Evolutionary conservation across 2,797 vertebrate species (phyloP).

Genomic region (Girardinus metallicus): DNA sequence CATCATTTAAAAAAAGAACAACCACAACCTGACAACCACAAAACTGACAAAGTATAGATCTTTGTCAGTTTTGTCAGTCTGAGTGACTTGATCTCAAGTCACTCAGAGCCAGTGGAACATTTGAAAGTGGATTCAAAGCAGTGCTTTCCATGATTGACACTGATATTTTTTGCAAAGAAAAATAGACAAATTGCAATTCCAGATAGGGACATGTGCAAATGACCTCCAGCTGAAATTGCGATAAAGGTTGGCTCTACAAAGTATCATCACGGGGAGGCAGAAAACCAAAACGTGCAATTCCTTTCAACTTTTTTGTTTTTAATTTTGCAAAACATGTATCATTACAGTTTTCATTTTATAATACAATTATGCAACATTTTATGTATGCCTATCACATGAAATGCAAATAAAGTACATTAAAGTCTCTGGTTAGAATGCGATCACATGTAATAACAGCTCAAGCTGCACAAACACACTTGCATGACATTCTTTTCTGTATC

Average conservation of each 20-base stretch:
- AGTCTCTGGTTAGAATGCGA: background rate
- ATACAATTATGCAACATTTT: background rate
- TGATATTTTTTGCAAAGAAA: background rate
- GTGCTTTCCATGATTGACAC: background rate
- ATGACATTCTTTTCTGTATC: slow-evolving; percentile 11
- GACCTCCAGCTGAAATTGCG: background rate
- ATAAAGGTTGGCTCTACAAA: background rate
- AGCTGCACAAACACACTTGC: background rate
- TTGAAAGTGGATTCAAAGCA: background rate
- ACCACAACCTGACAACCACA: too few species aligned
- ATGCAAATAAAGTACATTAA: too few species aligned
- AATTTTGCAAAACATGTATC: background rate
- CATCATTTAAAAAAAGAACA: too few species aligned
- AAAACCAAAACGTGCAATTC: background rate
- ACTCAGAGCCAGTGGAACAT: background rate
- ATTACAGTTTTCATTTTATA: background rate
- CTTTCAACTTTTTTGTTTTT: background rate
- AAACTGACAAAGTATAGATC: background rate
- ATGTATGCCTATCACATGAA: background rate
- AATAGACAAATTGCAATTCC: background rate
- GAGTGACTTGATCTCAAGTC: too few species aligned
- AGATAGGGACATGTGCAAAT: background rate
- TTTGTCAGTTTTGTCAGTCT: too few species aligned
- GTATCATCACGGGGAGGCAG: background rate
- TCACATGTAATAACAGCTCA: background rate